Percentiles rank a stretch among this genome's conserved stretches.
Evolutionary conservation across 2,888 invertebrate genomes (phyloP).

Genomic region (Ochlodes sylvanus): DNA sequence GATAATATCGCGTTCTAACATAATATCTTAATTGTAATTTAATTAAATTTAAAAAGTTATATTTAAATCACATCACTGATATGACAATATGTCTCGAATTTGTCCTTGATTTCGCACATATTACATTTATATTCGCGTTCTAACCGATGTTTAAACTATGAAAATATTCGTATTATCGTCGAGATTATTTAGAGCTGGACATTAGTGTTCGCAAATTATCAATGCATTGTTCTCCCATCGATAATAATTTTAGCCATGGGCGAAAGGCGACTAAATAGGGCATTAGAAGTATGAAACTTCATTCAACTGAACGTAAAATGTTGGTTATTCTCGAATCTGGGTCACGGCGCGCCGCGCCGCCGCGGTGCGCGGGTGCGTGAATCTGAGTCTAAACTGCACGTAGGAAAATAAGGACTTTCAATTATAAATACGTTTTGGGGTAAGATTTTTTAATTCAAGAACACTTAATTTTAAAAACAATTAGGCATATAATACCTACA

Average conservation of each 20-base stretch:
- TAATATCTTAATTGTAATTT: too few relatives aligned
- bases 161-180: too few relatives aligned
- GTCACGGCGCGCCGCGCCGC: slow-evolving; percentile 41
- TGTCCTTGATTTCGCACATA: too few relatives aligned
- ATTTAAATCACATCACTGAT: too few relatives aligned
- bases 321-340: slow-evolving; percentile 46
- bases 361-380: slow-evolving; percentile 29
- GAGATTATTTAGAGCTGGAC: background rate
- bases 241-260: slow-evolving; percentile 16
- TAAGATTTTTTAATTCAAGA: too few relatives aligned
- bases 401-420: background rate
- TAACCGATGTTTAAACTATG: background rate
- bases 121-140: background rate
- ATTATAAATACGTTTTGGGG: background rate
- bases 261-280: slow-evolving; percentile 28
- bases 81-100: too few relatives aligned
- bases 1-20: too few relatives aligned
- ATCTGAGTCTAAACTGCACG: slow-evolving; percentile 22
- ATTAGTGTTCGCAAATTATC: background rate
- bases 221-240: background rate
- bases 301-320: slow-evolving; percentile 37
- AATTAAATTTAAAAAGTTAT: too few relatives aligned
- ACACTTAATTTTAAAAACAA: too few relatives aligned
- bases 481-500: too few relatives aligned
- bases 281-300: slow-evolving; percentile 25